Base-by-base conservation (phyloP, 2,888 invertebrate species). In the Torymus auratus region DNA sequence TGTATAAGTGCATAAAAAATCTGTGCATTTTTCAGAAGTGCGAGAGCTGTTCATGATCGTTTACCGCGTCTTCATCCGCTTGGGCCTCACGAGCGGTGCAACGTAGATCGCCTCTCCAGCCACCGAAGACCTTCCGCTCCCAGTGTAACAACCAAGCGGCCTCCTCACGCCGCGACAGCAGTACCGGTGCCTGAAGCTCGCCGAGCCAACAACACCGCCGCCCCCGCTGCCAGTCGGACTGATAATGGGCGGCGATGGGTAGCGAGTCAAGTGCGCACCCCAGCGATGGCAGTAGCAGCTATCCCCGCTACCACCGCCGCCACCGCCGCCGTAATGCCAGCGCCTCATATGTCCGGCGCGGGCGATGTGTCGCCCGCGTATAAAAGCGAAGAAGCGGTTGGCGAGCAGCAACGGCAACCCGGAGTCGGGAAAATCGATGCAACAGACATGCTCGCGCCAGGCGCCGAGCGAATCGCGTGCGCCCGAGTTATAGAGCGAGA, bases 1-100 rank as follows among this genome's bases (percentile, higher is more conserved):
- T 28, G 2, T 28, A 28, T 4, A 28, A 28, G 28, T 28, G 3
- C 28, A 28, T 4, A 55, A n/a, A 1, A 13, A 2, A 12, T 2
- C 28, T 28, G 28, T 28, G 28, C 28, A 28, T 28, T 28, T 28
- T 28, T 28, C 28, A 28, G 28, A 28, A 20, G 20, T 20, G 20
- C 20, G 20, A 20, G 20, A 20, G 1, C 20, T 20, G 20, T 20
- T 1, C 20, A 20, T 20, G 20, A 20, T 28, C 7, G 3, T 28
- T 28, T 85, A 89, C 89, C 88, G 87, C 2, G 85, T 84, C 77
- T 87, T 88, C 74, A 87, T 84, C 20, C 88, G 86, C 84, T 85
- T 87, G 50, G 86, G 84, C 74, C 85, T 85, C 12, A 28, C 11
- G 12, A 14, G n/a, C 20, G 17, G 53, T 10, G 17, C n/a, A 20